These are phyloP conservation scores for Ctenicera cuprea DNA, from an alignment of 2,888 invertebrate species.

Conservation along the genomic window DNA sequence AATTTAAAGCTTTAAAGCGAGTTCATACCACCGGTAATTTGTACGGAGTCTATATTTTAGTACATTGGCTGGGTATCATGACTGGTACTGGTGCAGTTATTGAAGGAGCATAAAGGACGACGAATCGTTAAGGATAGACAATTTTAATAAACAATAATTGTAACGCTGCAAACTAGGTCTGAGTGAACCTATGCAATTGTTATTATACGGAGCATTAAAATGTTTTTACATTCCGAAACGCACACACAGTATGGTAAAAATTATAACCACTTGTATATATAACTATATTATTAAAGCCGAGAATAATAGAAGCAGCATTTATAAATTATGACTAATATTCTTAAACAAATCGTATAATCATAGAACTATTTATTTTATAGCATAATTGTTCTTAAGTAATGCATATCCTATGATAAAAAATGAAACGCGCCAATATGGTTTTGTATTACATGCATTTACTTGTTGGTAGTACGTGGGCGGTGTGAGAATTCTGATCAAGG, in stretches of 20 bases:
- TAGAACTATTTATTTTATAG: too few species aligned
- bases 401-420: conserved; percentile 6
- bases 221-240: conserved; percentile 18
- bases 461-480: too few species aligned
- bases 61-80: background rate
- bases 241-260: background rate
- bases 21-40: conserved; percentile 3
- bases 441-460: background rate
- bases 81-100: background rate
- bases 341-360: conserved; percentile 21
- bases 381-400: conserved; percentile 21
- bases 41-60: background rate
- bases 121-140: background rate
- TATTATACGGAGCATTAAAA: conserved; percentile 12
- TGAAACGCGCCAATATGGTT: background rate
- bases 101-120: background rate
- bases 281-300: background rate
- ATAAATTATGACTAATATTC: conserved; percentile 5
- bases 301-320: conserved; percentile 5
- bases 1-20: background rate
- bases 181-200: conserved; percentile 8
- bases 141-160: background rate
- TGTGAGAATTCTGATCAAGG: too few species aligned
- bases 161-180: conserved; percentile 4
- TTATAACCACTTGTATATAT: background rate